Evolutionary conservation across 1,140 invertebrate species (phyloP).

Genomic region (Aricia agestis): DNA sequence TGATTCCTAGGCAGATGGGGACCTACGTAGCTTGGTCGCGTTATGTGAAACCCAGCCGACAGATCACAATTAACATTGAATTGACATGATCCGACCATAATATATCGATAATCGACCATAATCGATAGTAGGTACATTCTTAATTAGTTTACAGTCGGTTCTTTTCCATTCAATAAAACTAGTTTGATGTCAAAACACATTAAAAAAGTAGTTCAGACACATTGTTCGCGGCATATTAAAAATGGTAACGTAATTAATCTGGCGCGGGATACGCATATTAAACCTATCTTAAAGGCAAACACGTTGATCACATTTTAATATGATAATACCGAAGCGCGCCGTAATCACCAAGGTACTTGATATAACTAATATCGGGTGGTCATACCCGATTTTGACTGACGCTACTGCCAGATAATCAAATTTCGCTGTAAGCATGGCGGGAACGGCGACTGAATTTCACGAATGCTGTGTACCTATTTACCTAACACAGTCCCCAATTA

Average conservation of each 20-base stretch:
- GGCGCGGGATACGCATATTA: neutral
- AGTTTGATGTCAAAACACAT: no score
- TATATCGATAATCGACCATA: no score
- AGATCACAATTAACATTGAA: no score
- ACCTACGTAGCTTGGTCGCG: no score
- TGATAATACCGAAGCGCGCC: slow-evolving; percentile 12
- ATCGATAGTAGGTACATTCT: neutral
- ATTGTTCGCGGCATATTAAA: neutral
- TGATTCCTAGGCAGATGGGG: no score
- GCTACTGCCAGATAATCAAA: slow-evolving; percentile 37
- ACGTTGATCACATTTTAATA: neutral
- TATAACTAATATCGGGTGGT: slow-evolving; percentile 29
- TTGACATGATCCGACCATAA: no score
- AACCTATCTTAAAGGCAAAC: slow-evolving; percentile 5
- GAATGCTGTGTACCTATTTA: slow-evolving; percentile 37
- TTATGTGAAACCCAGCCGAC: no score
- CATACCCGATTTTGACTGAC: slow-evolving; percentile 30
- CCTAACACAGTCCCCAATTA: slow-evolving; percentile 34
- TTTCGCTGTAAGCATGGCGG: slow-evolving; percentile 34
- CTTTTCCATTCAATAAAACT: neutral
- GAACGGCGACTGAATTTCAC: slow-evolving; percentile 32
- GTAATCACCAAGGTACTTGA: slow-evolving; percentile 21
- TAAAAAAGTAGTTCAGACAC: neutral
- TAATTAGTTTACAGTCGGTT: neutral
- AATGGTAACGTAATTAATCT: neutral